Evolutionary conservation across 2,113 vertebrate genomes (phyloP), one percentile per base, ranked within the genome.

Genomic region (Heptranchias perlo): DNA sequence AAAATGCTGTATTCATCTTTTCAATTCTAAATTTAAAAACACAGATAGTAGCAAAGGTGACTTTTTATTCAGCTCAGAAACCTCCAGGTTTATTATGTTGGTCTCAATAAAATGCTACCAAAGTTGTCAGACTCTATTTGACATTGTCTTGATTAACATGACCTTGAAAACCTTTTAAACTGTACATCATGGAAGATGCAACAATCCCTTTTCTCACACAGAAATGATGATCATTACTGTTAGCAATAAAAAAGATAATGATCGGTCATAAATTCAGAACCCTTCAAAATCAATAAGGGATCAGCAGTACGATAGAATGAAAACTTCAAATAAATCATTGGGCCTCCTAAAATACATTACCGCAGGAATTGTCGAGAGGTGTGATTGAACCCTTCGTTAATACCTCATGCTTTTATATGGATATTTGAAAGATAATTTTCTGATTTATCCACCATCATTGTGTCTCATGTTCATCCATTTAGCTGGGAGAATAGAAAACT

Each of bases 151-250:
- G 47, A 95, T 69, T 95, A 95, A 95, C 65, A 95, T 52, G 94
- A 95, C 94, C 64, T 95, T 95, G 64, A 95, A 95, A 95, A 69
- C 94, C 94, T 95, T 69, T 95, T 44, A 95, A 73, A 69, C 47
- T 94, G 62, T 94, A 94, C 44, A 94, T 94, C 64, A 14, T 28
- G 62, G 39, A 67, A 67, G 21, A 94, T 67, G 62, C 93, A 23
- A 94, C 39, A 94, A 49, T 49, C 25, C 13, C 44, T 49, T 95
- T 95, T 67, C 39, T 69, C 94, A 69, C 65, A 52, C 94, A 95
- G 94, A 95, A 67, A 67, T 69, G 65, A 95, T 95, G 65, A 95
- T 95, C 64, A 47, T 95, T 52, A 58, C 94, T 52, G 64, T 73
- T 95, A 28, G 65, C 64, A 69, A 69, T 95, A 69, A 95, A 69